These are phyloP conservation scores for Bombus impatiens DNA, from an alignment of 1,140 invertebrate species.

Conservation along the genomic window DNA sequence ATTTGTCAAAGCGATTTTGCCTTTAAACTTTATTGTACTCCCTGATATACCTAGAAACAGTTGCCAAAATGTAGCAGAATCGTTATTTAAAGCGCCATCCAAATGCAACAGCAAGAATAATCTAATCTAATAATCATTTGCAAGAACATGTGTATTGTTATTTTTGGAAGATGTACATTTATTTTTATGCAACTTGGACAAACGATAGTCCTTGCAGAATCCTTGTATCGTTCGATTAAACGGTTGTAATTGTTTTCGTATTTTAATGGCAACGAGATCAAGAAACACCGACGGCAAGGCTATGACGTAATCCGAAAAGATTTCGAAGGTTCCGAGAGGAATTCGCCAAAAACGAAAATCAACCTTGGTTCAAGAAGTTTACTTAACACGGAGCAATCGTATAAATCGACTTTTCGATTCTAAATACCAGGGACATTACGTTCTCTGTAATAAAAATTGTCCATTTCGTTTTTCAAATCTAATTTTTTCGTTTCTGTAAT, in stretches of 20 bases:
- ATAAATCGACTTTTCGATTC: background rate
- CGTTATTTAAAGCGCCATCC: background rate
- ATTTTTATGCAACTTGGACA: background rate
- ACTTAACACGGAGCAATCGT: background rate
- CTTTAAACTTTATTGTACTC: background rate
- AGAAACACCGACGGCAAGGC: conserved; percentile 6
- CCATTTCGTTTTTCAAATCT: background rate
- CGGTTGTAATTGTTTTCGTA: background rate
- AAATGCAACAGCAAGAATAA: background rate
- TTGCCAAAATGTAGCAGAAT: background rate
- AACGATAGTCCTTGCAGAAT: too few relatives aligned
- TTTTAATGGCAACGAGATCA: conserved; percentile 9
- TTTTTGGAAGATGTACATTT: background rate
- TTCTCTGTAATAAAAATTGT: background rate
- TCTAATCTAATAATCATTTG: background rate
- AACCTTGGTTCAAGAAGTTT: conserved; percentile 36
- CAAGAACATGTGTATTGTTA: too few relatives aligned
- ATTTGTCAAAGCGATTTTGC: conserved; percentile 9
- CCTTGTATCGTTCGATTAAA: background rate
- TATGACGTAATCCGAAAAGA: conserved; percentile 46
- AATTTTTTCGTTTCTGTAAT: background rate
- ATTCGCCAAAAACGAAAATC: conserved; percentile 43
- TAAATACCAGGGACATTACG: background rate
- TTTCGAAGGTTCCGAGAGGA: conserved; percentile 56
- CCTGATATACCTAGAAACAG: background rate